phyloP scores from a whole-genome alignment of 2,888 invertebrate genomes.

The Heliconius erato region DNA sequence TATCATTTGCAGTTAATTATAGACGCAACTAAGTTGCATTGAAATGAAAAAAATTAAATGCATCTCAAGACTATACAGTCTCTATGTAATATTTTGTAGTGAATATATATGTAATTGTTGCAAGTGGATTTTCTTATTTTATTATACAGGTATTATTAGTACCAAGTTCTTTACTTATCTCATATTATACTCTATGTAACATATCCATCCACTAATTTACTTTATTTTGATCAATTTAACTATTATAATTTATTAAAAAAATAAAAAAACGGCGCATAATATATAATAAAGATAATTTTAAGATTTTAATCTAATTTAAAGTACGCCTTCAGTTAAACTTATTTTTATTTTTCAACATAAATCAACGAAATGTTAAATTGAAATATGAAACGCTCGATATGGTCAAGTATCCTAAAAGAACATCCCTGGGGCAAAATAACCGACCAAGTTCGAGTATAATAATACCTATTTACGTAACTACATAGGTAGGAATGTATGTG shows the following conservation, averaged over 20 bases:
- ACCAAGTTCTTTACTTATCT: background rate
- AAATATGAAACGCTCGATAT: conserved; percentile 43
- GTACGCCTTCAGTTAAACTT: background rate
- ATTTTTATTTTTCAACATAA: conserved; percentile 4
- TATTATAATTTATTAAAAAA: background rate
- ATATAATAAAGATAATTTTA: background rate
- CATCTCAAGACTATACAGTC: background rate
- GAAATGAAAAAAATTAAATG: conserved; percentile 21
- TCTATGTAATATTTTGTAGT: background rate
- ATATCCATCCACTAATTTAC: background rate
- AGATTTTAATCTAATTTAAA: background rate
- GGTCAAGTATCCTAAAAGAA: conserved; percentile 57
- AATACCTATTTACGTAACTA: conserved; percentile 64
- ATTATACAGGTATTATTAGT: background rate
- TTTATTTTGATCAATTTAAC: background rate
- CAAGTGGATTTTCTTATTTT: conserved; percentile 12
- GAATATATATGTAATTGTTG: conserved; percentile 37
- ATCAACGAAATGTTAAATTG: conserved; percentile 18
- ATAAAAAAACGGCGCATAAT: background rate
- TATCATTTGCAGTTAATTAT: background rate
- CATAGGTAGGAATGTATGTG: conserved; percentile 10
- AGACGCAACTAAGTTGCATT: conserved; percentile 34
- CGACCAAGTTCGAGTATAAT: conserved; percentile 65
- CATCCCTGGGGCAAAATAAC: conserved; percentile 61
- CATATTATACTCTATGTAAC: background rate